Conservation (phyloP, 2,888 invertebrate species). For the Vanessa cardui region DNA sequence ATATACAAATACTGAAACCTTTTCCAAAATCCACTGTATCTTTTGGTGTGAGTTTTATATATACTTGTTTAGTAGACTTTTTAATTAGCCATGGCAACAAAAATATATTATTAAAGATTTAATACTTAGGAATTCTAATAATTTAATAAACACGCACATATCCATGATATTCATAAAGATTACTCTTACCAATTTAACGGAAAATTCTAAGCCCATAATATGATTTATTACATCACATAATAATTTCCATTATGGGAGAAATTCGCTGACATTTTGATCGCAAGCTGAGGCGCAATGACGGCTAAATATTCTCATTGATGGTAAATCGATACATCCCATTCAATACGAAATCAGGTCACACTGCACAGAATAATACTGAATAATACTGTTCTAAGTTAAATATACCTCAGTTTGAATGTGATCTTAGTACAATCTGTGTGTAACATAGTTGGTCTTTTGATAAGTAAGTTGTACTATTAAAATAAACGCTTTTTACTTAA, state of each 20-base stretch:
- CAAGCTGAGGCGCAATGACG: conserved; percentile 20
- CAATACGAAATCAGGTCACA: conserved; percentile 32
- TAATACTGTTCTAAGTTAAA: conserved; percentile 25
- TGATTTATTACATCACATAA: conserved; percentile 11
- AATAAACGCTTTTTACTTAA: no score
- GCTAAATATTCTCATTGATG: conserved; percentile 31
- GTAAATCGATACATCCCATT: conserved; percentile 31
- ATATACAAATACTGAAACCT: no score
- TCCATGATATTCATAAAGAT: no score
- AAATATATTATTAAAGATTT: no score
- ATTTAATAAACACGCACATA: no score
- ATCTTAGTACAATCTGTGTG: not conserved
- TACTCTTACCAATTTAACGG: not conserved
- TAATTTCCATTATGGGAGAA: conserved; percentile 21
- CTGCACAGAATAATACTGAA: conserved; percentile 22
- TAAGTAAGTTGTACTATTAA: no score
- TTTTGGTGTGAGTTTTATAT: no score
- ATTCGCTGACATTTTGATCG: conserved; percentile 25
- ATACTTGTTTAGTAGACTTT: no score
- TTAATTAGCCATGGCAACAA: no score
- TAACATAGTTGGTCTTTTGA: no score
- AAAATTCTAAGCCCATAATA: conserved; percentile 17
- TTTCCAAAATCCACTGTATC: no score
- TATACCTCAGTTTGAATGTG: conserved; percentile 17
- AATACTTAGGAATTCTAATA: no score